Base-by-base conservation (phyloP, 92 coral and sea anemone genomes). In the Galaxea fascicularis region DNA sequence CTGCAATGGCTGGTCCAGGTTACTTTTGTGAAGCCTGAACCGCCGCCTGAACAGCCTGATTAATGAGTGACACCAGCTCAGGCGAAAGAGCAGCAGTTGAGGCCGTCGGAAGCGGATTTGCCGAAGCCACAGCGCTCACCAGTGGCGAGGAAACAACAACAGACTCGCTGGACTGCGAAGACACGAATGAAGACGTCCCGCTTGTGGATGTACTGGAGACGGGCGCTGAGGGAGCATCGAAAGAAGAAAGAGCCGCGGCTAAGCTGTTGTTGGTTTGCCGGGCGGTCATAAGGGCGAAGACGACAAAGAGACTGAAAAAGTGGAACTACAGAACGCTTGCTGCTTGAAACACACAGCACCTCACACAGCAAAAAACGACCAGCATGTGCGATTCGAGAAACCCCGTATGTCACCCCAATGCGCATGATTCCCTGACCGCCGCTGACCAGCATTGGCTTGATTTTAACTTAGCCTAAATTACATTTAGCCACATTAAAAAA, bases 1-100 rank as follows among this genome's bases (percentile, higher is more conserved):
- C 25, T 11, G 25, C 27, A 11, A 10, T 58, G 4, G 25, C 65
- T 3, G 65, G 65, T 17, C 10, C 27, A 18, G 65, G 65, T 58
- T 58, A 26, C 65, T 1, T 58, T 58, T 58, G 26, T 1, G 26
- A 22, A 18, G 64, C 64, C 64, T 58, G 64, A 18, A 58, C 26
- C 4, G 64, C 64, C 2, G 64, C 64, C 25, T 58, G 64, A 58
- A 58, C 64, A 20, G 64, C 64, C 25, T 58, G 64, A 58, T 58
- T 58, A n/a, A 58, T 58, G 64, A 58, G 64, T 0, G 64, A 18
- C 64, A 58, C 64, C 4, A 58, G 25, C 0, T 58, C 26, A n/a
- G 64, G 64, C 26, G 64, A 58, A 58, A 58, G 64, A 58, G 20
- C 64, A 58, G 64, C 64, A 17, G 22, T 58, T 58, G 64, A 58